Evolutionary conservation across 2,888 invertebrate genomes (phyloP).

Genomic region (Pachydiplax longipennis): DNA sequence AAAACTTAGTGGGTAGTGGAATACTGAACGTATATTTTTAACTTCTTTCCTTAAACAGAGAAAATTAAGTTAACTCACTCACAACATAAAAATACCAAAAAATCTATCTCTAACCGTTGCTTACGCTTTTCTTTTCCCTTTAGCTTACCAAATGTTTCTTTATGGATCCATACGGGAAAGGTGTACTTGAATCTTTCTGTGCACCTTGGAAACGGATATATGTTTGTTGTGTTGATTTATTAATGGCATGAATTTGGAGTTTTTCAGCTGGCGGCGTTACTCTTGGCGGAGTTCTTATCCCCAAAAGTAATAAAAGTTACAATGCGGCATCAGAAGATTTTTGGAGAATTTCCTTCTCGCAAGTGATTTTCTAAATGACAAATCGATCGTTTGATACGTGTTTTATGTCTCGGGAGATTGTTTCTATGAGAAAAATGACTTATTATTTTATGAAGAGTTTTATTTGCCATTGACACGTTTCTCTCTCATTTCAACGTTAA

Average conservation of each 20-base stretch:
- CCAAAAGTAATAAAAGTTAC: neutral
- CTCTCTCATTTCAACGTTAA: neutral
- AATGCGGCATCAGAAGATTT: neutral
- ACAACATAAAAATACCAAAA: constrained; percentile 19
- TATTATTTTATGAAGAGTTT: neutral
- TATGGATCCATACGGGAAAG: neutral
- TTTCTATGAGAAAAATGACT: neutral
- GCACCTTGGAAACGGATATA: neutral
- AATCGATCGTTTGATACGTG: neutral
- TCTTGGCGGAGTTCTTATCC: constrained; percentile 22
- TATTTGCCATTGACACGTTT: neutral
- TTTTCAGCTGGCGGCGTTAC: constrained; percentile 36
- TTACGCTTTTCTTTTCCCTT: neutral
- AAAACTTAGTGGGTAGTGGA: constrained; percentile 30
- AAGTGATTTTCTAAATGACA: neutral
- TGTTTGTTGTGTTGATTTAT: constrained; percentile 15
- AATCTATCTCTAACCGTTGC: neutral
- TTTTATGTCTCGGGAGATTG: neutral
- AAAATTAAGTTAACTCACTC: neutral
- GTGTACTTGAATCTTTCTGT: neutral
- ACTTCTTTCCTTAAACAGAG: constrained; percentile 26
- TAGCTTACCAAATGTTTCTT: neutral
- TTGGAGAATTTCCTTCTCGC: neutral
- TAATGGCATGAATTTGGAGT: constrained; percentile 36
- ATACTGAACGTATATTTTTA: neutral